phyloP scores from a whole-genome alignment of 2,797 vertebrate genomes.

The Lindbergichthys nudifrons region DNA sequence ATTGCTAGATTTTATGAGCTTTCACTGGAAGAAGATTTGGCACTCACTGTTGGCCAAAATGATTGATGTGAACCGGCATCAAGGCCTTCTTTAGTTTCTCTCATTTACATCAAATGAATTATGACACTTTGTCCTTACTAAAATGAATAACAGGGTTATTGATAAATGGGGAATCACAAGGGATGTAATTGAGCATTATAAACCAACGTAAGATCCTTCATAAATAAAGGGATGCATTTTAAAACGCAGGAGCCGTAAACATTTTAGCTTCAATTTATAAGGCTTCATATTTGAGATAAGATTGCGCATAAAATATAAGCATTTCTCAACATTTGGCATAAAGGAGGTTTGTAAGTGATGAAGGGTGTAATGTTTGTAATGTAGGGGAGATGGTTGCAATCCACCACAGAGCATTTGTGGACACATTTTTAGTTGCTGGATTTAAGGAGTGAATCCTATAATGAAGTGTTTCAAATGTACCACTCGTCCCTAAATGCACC shows the following conservation, averaged over 20 bases:
- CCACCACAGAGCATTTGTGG: neutral
- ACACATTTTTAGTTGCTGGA: neutral
- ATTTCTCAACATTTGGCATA: slow-evolving; percentile 8
- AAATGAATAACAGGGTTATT: slow-evolving; percentile 1
- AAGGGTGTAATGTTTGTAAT: slow-evolving; percentile 7
- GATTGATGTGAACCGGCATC: slow-evolving; percentile 3
- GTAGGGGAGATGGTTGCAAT: neutral
- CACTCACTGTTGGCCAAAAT: neutral
- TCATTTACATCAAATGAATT: slow-evolving; percentile 9
- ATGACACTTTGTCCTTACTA: neutral
- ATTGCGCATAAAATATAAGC: neutral
- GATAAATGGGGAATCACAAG: slow-evolving; percentile 1
- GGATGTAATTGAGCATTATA: neutral
- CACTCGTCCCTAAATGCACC: slow-evolving; percentile 27
- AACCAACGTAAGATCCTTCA: neutral
- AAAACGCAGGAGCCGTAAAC: neutral
- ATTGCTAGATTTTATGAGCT: slow-evolving; percentile 9
- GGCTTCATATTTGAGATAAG: slow-evolving; percentile 23
- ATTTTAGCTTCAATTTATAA: slow-evolving; percentile 1
- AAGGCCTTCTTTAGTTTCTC: neutral
- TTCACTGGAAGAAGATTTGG: neutral
- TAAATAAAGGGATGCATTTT: neutral
- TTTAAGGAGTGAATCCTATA: slow-evolving; percentile 25
- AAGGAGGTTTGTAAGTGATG: neutral
- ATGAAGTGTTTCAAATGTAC: neutral